Evolutionary conservation across 2,888 invertebrate species (phyloP).

Genomic region (Neria commutata): DNA sequence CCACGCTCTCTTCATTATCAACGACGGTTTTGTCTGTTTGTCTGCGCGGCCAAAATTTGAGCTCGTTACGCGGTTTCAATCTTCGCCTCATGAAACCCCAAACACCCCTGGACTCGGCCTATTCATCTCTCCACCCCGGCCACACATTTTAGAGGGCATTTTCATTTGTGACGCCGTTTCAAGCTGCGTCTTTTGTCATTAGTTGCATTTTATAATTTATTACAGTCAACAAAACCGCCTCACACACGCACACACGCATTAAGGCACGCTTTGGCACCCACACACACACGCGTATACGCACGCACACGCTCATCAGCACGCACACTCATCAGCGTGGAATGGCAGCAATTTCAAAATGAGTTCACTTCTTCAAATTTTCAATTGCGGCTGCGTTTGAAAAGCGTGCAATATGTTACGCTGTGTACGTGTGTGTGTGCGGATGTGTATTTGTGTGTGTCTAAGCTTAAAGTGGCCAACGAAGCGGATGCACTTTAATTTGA

Average conservation of each 20-base stretch:
- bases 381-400: constrained; percentile 51
- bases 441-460: constrained; percentile 21
- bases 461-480: constrained; percentile 57
- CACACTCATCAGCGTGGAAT: constrained; percentile 23
- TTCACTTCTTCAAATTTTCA: constrained; percentile 15
- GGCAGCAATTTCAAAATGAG: constrained; percentile 22
- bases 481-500: constrained; percentile 60
- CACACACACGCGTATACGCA: constrained; percentile 8
- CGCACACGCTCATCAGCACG: constrained; percentile 33
- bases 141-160: background rate
- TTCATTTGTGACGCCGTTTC: constrained; percentile 14
- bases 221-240: constrained; percentile 55
- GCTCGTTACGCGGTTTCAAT: constrained; percentile 52
- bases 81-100: background rate
- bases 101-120: background rate
- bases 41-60: constrained; percentile 42
- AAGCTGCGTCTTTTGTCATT: constrained; percentile 46
- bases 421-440: constrained; percentile 4
- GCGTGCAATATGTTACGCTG: constrained; percentile 47
- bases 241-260: constrained; percentile 27
- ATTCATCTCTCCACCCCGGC: background rate
- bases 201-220: constrained; percentile 60
- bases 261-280: constrained; percentile 13
- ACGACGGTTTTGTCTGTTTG: no score
- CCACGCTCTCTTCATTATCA: no score